Conservation (phyloP, 2,888 invertebrate genomes). For the Nemapogon koenigi region DNA sequence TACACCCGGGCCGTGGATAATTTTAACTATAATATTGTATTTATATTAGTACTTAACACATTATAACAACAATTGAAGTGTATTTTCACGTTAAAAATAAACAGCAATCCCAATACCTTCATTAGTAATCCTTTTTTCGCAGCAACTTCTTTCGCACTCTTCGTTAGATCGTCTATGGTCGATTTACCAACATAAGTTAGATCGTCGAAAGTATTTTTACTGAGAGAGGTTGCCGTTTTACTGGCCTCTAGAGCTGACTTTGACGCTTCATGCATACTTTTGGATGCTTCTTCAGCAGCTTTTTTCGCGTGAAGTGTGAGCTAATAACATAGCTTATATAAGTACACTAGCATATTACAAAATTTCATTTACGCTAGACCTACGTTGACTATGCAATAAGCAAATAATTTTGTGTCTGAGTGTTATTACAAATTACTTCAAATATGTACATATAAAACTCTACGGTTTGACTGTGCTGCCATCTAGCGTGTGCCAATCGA, state of each 20-base stretch:
- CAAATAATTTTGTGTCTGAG: too few species aligned
- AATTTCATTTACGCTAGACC: too few species aligned
- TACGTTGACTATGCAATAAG: too few species aligned
- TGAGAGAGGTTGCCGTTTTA: conserved; percentile 86
- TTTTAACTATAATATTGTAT: too few species aligned
- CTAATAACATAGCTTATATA: conserved; percentile 44
- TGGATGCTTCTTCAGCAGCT: conserved; percentile 82
- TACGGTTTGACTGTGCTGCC: too few species aligned
- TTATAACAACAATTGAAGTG: too few species aligned
- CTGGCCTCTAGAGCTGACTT: conserved; percentile 86
- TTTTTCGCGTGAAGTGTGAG: conserved; percentile 88
- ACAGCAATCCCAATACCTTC: conserved; percentile 73
- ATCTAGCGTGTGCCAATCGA: too few species aligned
- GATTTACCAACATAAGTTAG: conserved; percentile 90
- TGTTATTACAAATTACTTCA: too few species aligned
- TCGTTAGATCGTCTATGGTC: conserved; percentile 87
- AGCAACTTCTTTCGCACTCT: conserved; percentile 88
- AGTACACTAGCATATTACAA: neutral
- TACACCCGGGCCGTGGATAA: too few species aligned
- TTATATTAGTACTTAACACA: too few species aligned
- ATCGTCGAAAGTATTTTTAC: conserved; percentile 88
- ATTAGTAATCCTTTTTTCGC: conserved; percentile 81
- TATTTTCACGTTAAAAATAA: too few species aligned
- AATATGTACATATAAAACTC: too few species aligned
- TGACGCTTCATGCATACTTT: conserved; percentile 84